Base-by-base conservation (phyloP, 1,140 invertebrate species). In the Pygmarrhopalites habei region DNA sequence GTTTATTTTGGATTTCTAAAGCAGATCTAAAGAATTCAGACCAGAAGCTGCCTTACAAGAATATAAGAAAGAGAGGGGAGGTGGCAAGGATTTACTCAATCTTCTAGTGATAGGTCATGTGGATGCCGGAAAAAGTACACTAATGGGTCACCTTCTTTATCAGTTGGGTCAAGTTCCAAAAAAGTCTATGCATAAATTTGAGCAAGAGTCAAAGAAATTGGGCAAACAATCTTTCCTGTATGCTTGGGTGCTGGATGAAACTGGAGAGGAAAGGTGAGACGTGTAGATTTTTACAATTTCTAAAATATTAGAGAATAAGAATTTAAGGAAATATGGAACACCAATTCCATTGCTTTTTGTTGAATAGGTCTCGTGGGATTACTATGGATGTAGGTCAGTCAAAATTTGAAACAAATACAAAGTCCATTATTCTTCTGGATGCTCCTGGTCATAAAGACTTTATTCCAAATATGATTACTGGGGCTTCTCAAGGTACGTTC, bases 231-330 rank as follows among this genome's bases (percentile, higher is more conserved):
- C 93, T 47, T 99, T 99, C 73, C 89, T 92, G 78, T 99, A 92
- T 80, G 96, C 96, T 17, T 99, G 96, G 96, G 92, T 99, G 12
- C 78, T 99, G n/a, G 97, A 99, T 79, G 94, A 98, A 80, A 98
- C 93, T 65, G 92, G 92, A 10, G 95, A 99, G 78, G 95, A 99
- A 79, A 84, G 95, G 81, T 86, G 80, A n/a, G 58, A 39, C 5
- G 7, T 39, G 19, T 35, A 19, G 28, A 30, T 63, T 44, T 49
- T n/a, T 66, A n/a, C n/a, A n/a, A n/a, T 29, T 53, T 23, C 5
- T 35, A 35, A 35, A 35, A 35, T 7, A 35, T 7, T 35, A 35
- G 32, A 35, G 32, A 7, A 7, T 5, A 35, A 35, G 32, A 35
- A 41, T 12, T 41, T 41, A 12, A 12, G 10, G 10, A 10, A 41